A percentile compares a stretch with the other conserved stretches of the same genome.
Conservation (phyloP, 2,113 vertebrate species). For the Psettodes erumei region DNA sequence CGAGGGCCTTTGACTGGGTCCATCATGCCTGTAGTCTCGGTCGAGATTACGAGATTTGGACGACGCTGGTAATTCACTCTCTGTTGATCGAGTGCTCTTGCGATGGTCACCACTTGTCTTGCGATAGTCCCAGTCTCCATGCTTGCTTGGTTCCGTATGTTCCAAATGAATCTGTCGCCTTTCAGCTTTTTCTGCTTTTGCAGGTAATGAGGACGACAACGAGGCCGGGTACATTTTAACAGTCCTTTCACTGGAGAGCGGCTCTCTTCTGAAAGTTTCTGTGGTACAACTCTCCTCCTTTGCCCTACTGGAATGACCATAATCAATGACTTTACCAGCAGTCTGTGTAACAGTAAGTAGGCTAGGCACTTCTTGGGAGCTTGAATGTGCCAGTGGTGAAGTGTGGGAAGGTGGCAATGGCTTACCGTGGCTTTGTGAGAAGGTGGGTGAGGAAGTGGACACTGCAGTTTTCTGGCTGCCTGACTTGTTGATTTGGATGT, state of each 20-base stretch:
- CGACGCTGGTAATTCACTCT: constrained; percentile 78
- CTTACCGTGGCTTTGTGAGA: constrained; percentile 54
- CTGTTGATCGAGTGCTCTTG: constrained; percentile 58
- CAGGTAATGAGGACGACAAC: background rate
- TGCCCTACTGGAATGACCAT: constrained; percentile 90
- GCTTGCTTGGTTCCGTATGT: constrained; percentile 72
- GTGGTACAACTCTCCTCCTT: constrained; percentile 56
- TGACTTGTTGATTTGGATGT: constrained; percentile 90
- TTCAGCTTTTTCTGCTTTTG: constrained; percentile 57
- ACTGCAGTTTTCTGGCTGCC: constrained; percentile 57
- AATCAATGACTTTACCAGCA: constrained; percentile 92
- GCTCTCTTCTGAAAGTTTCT: constrained; percentile 82
- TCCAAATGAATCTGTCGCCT: constrained; percentile 63
- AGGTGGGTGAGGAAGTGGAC: constrained; percentile 32
- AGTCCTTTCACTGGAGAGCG: constrained; percentile 71
- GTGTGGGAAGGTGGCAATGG: constrained; percentile 53
- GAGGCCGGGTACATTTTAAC: constrained; percentile 69
- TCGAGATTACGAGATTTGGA: constrained; percentile 79
- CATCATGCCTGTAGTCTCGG: constrained; percentile 80
- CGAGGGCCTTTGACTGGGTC: constrained; percentile 43
- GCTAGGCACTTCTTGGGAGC: constrained; percentile 66
- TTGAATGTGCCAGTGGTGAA: constrained; percentile 17
- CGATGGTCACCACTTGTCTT: constrained; percentile 45
- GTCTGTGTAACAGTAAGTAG: constrained; percentile 73
- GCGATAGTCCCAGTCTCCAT: constrained; percentile 76